Conservation (phyloP, 2,113 vertebrate species). For the Neolamprologus cancellatus region DNA sequence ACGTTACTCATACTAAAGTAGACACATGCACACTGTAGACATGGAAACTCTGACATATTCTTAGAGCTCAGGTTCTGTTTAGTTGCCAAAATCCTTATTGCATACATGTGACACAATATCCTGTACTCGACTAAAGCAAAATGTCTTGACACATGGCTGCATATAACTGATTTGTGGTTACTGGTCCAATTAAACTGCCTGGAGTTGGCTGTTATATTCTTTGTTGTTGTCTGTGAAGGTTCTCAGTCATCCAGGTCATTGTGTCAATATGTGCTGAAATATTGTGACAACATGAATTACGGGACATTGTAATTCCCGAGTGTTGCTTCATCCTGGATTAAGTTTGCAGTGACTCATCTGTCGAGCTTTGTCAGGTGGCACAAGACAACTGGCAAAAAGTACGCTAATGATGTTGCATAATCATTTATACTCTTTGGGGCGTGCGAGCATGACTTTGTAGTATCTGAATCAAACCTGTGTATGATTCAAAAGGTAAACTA, state of each 20-base stretch:
- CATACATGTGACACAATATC: background rate
- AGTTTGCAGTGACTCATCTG: background rate
- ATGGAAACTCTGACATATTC: background rate
- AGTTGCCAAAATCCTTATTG: background rate
- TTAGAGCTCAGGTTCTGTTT: background rate
- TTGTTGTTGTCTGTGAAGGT: background rate
- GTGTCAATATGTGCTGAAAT: background rate
- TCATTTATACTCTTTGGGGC: fast-evolving
- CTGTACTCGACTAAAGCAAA: background rate
- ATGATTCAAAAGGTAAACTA: background rate
- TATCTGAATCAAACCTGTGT: background rate
- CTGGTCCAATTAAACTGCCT: background rate
- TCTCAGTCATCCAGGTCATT: background rate
- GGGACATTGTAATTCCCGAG: background rate
- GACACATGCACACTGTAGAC: background rate
- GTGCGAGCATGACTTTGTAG: background rate
- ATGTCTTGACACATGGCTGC: background rate
- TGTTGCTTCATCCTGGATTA: background rate
- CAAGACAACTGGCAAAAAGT: background rate
- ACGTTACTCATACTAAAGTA: background rate
- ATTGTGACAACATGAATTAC: background rate
- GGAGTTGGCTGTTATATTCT: background rate
- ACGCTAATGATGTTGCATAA: background rate
- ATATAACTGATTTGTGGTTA: background rate
- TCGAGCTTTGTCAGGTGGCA: background rate